Evolutionary conservation across 2,113 vertebrate species (phyloP).

Genomic region (Elachura formosa): DNA sequence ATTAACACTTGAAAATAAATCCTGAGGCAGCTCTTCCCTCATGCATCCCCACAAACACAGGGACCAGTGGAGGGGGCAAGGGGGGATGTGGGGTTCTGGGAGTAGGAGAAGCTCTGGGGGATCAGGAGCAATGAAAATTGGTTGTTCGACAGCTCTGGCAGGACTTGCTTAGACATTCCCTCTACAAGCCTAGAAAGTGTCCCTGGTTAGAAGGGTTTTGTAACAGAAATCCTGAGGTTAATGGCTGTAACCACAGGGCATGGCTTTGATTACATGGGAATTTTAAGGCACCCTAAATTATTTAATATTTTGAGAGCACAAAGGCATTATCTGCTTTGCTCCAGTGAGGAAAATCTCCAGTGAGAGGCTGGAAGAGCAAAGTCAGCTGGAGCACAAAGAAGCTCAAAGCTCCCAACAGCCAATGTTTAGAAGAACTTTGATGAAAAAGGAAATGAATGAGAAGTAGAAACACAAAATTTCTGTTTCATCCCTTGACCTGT

Average conservation of each 20-base stretch:
- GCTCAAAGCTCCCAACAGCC: not conserved
- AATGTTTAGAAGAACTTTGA: accelerated
- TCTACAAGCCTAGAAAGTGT: not conserved
- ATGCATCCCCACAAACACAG: not conserved
- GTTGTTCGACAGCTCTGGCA: not conserved
- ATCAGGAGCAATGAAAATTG: not conserved
- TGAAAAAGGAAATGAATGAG: not conserved
- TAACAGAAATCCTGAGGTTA: not conserved
- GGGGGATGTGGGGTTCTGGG: not conserved
- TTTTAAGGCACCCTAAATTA: not conserved
- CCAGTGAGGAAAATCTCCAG: not conserved
- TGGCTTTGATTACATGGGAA: not conserved
- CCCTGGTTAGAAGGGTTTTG: not conserved
- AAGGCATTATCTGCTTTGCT: not conserved
- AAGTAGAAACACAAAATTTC: not conserved
- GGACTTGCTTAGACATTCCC: not conserved
- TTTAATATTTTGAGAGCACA: not conserved
- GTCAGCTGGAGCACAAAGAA: not conserved
- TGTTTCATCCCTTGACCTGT: not conserved
- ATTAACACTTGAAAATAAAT: not conserved
- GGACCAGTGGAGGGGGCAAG: not conserved
- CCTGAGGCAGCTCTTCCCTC: not conserved
- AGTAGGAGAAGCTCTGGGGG: not conserved
- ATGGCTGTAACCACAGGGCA: not conserved
- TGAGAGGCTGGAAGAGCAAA: not conserved